Percentiles rank a stretch among this genome's conserved stretches.
Conservation (phyloP, 2,888 invertebrate species). For the Syrista parreyssii region DNA sequence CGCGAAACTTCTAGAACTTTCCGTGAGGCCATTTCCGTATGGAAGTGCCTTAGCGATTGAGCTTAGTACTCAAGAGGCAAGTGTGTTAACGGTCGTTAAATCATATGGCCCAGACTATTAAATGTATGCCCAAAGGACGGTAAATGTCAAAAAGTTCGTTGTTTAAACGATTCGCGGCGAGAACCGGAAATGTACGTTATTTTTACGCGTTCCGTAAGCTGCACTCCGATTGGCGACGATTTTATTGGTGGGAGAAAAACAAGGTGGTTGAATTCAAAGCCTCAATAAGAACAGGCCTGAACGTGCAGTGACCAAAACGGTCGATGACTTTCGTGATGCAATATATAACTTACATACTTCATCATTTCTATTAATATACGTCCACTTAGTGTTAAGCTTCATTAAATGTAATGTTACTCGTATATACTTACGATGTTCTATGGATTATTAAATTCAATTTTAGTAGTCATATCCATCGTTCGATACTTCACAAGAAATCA, state of each 20-base stretch:
- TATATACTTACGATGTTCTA: background rate
- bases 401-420: background rate
- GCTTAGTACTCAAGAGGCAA: background rate
- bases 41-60: background rate
- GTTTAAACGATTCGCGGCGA: slow-evolving; percentile 35
- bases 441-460: background rate
- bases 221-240: slow-evolving; percentile 34
- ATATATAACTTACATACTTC: background rate
- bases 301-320: background rate
- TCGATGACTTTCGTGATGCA: background rate
- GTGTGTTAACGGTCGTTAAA: background rate
- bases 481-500: background rate
- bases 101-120: background rate
- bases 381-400: background rate
- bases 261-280: slow-evolving; percentile 25
- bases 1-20: slow-evolving; percentile 60
- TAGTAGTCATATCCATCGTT: background rate
- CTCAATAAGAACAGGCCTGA: slow-evolving; percentile 10
- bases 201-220: slow-evolving; percentile 32
- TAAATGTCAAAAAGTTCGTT: slow-evolving; percentile 25
- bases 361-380: background rate
- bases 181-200: slow-evolving; percentile 42
- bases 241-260: slow-evolving; percentile 24
- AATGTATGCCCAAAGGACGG: background rate
- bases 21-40: slow-evolving; percentile 23